Percentiles rank a stretch among this genome's conserved stretches.
These are phyloP conservation scores for Ephestia elutella DNA, from an alignment of 1,140 invertebrate species.

Conservation along the genomic window DNA sequence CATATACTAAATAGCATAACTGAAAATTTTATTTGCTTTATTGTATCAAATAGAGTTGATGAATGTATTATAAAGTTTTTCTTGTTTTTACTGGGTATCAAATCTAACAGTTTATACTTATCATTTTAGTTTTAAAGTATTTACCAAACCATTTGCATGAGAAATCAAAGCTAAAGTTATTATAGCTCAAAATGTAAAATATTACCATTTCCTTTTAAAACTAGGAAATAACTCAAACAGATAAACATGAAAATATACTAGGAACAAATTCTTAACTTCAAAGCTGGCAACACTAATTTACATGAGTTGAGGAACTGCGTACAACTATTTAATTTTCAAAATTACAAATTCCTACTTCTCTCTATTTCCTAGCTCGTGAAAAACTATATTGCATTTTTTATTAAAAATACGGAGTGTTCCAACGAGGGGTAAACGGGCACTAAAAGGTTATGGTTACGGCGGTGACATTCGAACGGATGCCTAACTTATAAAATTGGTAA, in stretches of 20 bases:
- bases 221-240: not conserved
- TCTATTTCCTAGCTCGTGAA: conserved; percentile 40
- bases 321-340: conserved; percentile 60
- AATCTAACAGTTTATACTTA: no score
- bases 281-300: conserved; percentile 5
- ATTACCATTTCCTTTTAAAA: not conserved
- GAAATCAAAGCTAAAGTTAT: not conserved
- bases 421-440: conserved; percentile 65
- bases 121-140: no score
- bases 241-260: not conserved
- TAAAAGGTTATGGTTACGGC: conserved; percentile 71
- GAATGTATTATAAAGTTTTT: no score
- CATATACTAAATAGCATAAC: no score
- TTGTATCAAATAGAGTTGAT: no score
- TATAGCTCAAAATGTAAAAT: not conserved
- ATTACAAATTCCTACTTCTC: conserved; percentile 58
- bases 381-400: conserved; percentile 71
- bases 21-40: no score
- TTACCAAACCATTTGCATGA: not conserved
- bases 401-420: conserved; percentile 67
- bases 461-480: conserved; percentile 65
- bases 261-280: not conserved
- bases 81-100: no score
- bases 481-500: conserved; percentile 71
- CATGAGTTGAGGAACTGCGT: conserved; percentile 18